A percentile compares a stretch with the other conserved stretches of the same genome.
Evolutionary conservation across 2,888 invertebrate genomes (phyloP).

Genomic region (Hirtodrosophila trivittata): DNA sequence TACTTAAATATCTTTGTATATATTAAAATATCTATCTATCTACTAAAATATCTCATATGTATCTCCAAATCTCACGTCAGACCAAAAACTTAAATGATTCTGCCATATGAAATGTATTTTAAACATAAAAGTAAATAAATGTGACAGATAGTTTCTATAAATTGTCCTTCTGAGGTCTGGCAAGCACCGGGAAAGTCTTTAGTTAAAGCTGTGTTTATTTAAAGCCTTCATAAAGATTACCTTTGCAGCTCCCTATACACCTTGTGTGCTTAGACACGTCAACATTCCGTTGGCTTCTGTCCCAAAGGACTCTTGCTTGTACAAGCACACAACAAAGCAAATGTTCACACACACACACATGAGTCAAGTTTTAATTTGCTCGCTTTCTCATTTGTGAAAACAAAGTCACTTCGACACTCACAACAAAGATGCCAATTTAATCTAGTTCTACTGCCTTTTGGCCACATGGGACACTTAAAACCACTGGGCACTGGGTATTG

Average conservation of each 20-base stretch:
- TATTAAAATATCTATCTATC: no score
- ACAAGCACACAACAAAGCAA: conserved; percentile 21
- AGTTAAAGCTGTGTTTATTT: no score
- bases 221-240: conserved; percentile 18
- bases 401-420: conserved; percentile 73
- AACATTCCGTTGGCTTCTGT: conserved; percentile 28
- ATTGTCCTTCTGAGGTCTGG: no score
- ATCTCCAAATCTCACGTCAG: no score
- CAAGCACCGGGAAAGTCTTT: no score
- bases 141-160: no score
- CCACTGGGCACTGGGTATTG: conserved; percentile 34
- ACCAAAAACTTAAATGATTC: no score
- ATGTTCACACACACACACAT: conserved; percentile 26
- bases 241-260: conserved; percentile 20
- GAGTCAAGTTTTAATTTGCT: conserved; percentile 74
- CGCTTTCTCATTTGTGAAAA: conserved; percentile 65
- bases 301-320: conserved; percentile 45
- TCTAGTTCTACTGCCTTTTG: conserved; percentile 79
- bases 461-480: conserved; percentile 81
- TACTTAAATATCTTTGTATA: no score
- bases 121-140: no score
- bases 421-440: conserved; percentile 82
- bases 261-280: conserved; percentile 22
- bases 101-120: no score
- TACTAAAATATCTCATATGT: no score